Base-by-base conservation (phyloP, 2,113 vertebrate genomes). In the Athene noctua region DNA sequence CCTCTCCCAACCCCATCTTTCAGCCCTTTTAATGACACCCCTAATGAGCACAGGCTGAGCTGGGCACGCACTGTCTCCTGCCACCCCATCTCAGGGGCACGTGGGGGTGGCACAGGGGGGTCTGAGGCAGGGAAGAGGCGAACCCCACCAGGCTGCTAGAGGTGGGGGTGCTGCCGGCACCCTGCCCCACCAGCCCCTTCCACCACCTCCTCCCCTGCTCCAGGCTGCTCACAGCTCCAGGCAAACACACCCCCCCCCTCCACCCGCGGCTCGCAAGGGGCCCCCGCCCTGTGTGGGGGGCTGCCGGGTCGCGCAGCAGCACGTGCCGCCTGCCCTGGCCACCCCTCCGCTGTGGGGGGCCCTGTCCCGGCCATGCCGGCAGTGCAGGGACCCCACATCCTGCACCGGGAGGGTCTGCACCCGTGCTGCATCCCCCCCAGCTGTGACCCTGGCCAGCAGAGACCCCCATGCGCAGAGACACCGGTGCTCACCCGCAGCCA, bases 1-100 rank as follows among this genome's bases (percentile, higher is more conserved):
- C 36, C 18, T 66, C 52, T 74, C 58, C 86, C 81, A 88, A 19
- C 68, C 65, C 26, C 23, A 4, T 73, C 70, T 92, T 87, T 88
- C 87, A 88, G 66, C 63, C 38, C 70, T 47, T 94, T 90, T 87
- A 97, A 91, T 92, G 51, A 93, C 57, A 9, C 16, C 58, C 61
- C 49, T 81, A 55, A 62, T 92, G 84, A 78, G 81, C 55, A 34
- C 25, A 3, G 49, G 34, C 38, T 42, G 55, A 17, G 27, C n/a
- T 4, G 6, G 47, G 68, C 25, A 62, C 44, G 54, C 14, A 3
- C 15, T 15, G 2, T 17, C 78, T 80, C 40, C 46, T 62, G 44
- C 47, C 79, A 58, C 8, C 23, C 32, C 16, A n/a, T 32, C 29
- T 57, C 66, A 59, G 47, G 52, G 19, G 15, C 20, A 14, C 9